Percentiles rank a stretch among this genome's conserved stretches.
phyloP scores from a whole-genome alignment of 2,888 invertebrate genomes.

The Epinotia nisella region DNA sequence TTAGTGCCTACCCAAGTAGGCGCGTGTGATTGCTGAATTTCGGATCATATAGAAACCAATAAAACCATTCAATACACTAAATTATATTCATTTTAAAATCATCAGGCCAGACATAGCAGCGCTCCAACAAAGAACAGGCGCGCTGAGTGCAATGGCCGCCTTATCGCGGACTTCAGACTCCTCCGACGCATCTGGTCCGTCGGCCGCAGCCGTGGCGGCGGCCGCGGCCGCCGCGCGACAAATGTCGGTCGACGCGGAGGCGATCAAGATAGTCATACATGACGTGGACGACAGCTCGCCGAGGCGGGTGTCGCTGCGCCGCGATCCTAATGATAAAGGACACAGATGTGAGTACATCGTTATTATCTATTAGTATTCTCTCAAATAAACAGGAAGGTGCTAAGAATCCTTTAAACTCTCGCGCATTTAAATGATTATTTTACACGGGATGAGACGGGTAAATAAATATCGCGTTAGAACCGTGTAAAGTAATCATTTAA shows the following conservation, averaged over 20 bases:
- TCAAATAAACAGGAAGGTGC: no score
- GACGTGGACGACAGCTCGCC: constrained; percentile 94
- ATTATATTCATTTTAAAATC: not conserved
- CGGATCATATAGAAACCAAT: not conserved
- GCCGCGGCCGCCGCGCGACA: constrained; percentile 89
- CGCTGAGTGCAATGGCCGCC: constrained; percentile 78
- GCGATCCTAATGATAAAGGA: constrained; percentile 93
- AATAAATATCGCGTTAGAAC: no score
- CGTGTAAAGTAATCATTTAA: no score
- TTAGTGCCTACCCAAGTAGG: not conserved
- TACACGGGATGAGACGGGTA: no score
- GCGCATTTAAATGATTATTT: no score
- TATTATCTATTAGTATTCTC: not conserved
- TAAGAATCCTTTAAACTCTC: no score
- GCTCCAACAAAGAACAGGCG: constrained; percentile 85
- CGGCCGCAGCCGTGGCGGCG: constrained; percentile 74
- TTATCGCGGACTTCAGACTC: constrained; percentile 70
- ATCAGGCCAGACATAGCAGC: constrained; percentile 90
- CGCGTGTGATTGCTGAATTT: no score
- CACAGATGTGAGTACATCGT: constrained; percentile 89
- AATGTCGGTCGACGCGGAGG: constrained; percentile 95
- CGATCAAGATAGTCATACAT: constrained; percentile 96
- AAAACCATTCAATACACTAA: not conserved
- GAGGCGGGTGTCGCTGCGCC: constrained; percentile 89
- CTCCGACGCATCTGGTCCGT: constrained; percentile 66